phyloP scores from a whole-genome alignment of 2,113 vertebrate genomes.

The Tachysurus vachellii region DNA sequence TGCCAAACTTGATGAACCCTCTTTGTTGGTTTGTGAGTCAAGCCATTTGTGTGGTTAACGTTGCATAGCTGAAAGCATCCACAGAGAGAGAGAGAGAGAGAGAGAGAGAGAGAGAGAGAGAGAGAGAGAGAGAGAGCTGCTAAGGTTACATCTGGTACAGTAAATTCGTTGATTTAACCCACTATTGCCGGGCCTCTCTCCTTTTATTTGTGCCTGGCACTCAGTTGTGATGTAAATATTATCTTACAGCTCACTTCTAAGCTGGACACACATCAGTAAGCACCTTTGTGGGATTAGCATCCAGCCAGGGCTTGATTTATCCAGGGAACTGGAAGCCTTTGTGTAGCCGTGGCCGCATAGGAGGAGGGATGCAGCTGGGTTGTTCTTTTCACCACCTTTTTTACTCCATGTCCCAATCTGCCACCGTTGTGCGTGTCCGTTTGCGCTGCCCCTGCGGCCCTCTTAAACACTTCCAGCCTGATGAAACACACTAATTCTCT shows the following conservation, averaged over 20 bases:
- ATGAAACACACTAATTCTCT: not conserved
- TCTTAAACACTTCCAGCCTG: constrained; percentile 29
- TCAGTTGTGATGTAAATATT: constrained; percentile 74
- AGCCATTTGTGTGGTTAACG: constrained; percentile 41
- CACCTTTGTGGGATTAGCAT: constrained; percentile 74
- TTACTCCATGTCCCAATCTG: constrained; percentile 15
- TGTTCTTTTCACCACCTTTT: constrained; percentile 45
- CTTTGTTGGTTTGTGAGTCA: constrained; percentile 53
- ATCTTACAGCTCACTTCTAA: constrained; percentile 61
- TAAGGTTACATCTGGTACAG: constrained; percentile 59
- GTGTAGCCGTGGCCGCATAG: constrained; percentile 6
- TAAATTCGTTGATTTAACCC: constrained; percentile 60
- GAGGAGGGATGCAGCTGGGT: constrained; percentile 48
- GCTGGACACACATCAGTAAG: constrained; percentile 65
- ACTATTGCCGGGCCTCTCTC: constrained; percentile 52
- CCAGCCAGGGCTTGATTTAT: constrained; percentile 58
- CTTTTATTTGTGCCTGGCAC: constrained; percentile 51
- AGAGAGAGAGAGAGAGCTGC: constrained; percentile 49
- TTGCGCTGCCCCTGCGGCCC: not conserved
- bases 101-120: constrained; percentile 38
- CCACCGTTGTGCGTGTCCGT: not conserved
- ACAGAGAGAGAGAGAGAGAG: constrained; percentile 30
- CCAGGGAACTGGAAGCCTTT: constrained; percentile 48
- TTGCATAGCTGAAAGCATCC: constrained; percentile 45
- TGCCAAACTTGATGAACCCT: constrained; percentile 45